Percentiles rank a stretch among this genome's conserved stretches.
Conservation (phyloP, 2,113 vertebrate species). For the Chaetura pelagica region DNA sequence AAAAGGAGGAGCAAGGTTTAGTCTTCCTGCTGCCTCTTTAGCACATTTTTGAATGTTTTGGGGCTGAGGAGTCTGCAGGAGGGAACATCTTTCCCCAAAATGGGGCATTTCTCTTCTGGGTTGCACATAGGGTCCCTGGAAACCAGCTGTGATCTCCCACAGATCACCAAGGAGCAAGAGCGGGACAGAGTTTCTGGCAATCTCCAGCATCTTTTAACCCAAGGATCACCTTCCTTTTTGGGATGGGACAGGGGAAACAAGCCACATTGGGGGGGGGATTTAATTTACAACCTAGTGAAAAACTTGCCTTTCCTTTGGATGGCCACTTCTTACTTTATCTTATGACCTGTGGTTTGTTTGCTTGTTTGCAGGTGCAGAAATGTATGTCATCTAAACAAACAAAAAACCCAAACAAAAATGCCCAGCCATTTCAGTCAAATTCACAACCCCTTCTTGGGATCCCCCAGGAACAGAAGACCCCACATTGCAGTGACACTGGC, state of each 20-base stretch:
- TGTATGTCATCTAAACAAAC: background rate
- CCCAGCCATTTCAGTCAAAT: background rate
- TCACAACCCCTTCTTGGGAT: background rate
- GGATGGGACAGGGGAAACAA: background rate
- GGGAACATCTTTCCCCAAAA: background rate
- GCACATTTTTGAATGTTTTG: background rate
- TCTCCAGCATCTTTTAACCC: background rate
- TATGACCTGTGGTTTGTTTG: background rate
- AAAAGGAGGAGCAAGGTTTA: background rate
- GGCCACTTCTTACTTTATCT: background rate
- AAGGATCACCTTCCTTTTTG: background rate
- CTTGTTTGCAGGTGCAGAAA: background rate
- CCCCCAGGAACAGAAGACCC: slow-evolving; percentile 2
- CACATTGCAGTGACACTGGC: rapidly evolving
- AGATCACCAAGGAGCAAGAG: rapidly evolving
- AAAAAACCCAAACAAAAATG: no score
- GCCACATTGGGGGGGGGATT: rapidly evolving
- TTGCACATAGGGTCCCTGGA: background rate
- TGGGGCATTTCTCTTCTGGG: background rate
- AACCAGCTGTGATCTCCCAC: background rate
- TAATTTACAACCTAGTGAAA: background rate
- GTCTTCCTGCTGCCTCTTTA: background rate
- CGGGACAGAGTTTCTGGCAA: background rate
- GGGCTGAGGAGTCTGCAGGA: background rate
- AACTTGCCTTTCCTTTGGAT: background rate